A percentile compares a stretch with the other conserved stretches of the same genome.
Evolutionary conservation across 2,113 vertebrate species (phyloP).

Genomic region (Rhizomys pruinosus): DNA sequence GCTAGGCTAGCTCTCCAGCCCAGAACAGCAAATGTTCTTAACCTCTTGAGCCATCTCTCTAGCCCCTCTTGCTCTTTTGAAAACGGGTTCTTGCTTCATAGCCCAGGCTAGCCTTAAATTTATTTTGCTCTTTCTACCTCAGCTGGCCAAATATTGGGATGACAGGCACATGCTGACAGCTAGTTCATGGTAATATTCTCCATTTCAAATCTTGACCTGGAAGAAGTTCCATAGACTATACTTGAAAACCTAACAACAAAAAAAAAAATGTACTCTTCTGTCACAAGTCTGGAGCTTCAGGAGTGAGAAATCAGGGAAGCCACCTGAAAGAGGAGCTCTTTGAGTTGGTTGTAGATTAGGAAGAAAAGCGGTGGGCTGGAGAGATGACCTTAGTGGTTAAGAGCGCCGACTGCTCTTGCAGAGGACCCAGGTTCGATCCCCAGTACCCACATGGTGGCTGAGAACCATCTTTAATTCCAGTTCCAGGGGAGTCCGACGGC

Average conservation of each 20-base stretch:
- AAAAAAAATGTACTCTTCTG: background rate
- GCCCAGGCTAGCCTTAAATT: background rate
- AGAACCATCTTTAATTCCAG: no score
- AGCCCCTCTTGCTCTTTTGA: background rate
- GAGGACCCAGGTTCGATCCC: no score
- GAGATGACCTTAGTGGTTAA: no score
- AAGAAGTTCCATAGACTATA: background rate
- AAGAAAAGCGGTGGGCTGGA: background rate
- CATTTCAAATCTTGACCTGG: background rate
- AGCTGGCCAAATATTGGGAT: background rate
- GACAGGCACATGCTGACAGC: no score
- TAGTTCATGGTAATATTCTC: background rate
- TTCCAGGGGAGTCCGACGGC: no score
- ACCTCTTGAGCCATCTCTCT: no score
- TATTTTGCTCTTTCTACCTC: background rate
- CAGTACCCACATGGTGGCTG: no score
- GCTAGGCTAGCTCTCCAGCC: no score
- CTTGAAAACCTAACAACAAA: background rate
- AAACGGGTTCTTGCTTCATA: background rate
- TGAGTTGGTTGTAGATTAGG: background rate
- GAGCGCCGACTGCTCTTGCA: no score
- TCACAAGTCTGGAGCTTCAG: background rate
- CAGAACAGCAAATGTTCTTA: no score
- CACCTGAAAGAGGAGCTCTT: slow-evolving; percentile 6
- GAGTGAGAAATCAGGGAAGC: background rate